Evolutionary conservation across 2,113 vertebrate species (phyloP).

Genomic region (Myiagra hebetior): DNA sequence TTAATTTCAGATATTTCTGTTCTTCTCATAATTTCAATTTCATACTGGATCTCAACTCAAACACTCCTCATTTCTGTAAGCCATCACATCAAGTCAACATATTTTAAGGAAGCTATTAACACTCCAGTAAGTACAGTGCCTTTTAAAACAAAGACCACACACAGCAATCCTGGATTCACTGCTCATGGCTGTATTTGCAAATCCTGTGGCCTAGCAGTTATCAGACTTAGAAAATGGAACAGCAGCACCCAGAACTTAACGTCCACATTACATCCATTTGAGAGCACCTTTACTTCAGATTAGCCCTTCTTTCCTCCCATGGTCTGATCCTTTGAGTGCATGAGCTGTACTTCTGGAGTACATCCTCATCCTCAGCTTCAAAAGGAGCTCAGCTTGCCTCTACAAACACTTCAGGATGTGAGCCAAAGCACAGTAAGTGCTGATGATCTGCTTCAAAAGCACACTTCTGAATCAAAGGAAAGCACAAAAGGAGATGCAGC

Average conservation of each 20-base stretch:
- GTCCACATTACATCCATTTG: not conserved
- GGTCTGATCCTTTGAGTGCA: not conserved
- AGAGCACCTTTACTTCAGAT: not conserved
- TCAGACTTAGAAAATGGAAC: not conserved
- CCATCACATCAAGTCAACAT: not conserved
- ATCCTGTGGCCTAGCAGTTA: not conserved
- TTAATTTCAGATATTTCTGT: not conserved
- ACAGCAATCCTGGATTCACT: not conserved
- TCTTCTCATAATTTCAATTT: not conserved
- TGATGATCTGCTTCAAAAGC: not conserved
- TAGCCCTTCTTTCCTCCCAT: not conserved
- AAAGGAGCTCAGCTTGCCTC: not conserved
- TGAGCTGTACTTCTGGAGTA: not conserved
- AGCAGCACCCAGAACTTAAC: not conserved
- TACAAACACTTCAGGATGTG: not conserved
- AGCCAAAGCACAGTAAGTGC: not conserved
- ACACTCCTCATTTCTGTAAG: not conserved
- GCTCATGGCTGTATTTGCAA: not conserved
- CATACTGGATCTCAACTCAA: not conserved
- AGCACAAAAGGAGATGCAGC: not conserved
- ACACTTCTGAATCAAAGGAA: not conserved
- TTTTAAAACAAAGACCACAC: not conserved
- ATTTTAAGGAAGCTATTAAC: not conserved
- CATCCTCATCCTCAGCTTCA: not conserved
- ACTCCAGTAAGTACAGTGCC: not conserved